Base-by-base conservation (phyloP, 2,113 vertebrate genomes). In the Edolisoma coerulescens region DNA sequence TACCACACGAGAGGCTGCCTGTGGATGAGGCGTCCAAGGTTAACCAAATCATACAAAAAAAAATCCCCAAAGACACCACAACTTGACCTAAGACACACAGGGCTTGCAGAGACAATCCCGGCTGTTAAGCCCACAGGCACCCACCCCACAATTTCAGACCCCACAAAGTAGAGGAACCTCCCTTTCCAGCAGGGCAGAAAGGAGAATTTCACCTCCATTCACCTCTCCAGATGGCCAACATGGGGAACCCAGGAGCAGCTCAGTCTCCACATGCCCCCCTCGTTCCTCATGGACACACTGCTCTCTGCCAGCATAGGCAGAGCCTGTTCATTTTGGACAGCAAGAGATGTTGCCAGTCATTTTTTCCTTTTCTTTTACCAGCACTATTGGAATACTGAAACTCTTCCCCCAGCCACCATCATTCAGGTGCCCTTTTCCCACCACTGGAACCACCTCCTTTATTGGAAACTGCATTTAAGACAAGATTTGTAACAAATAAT, bases 81-180 rank as follows among this genome's bases (percentile, higher is more conserved):
- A 63, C 26, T 2, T 10, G 8, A 56, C 26, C 32, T 22, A 28
- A 16, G n/a, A 13, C 6, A 9, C 42, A 47, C 22, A 37, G n/a
- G 37, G 37, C 28, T 63, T 0, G 10, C 53, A 42, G 49, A 59
- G 54, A 23, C 35, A 50, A 49, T 23, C 19, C 52, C 21, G 14
- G 63, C 63, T 22, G 5, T 20, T 20, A 20, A 45, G 13, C 6
- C 14, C 57, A 37, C 11, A 27, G 0, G 3, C 6, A 16, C 10
- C 7, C 42, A n/a, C 8, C 10, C 49, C 50, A 33, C 1, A 3
- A 2, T 23, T 21, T 65, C 37, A n/a, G 59, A 24, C 10, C 8
- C 14, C 42, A 20, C 33, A 35, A 41, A 0, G 2, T 67, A 61
- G 45, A 78, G n/a, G 39, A 73, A 42, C 0, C 0, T 32, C 35